Evolutionary conservation across 2,797 vertebrate species (phyloP).

Genomic region (Lacerta bilineata): DNA sequence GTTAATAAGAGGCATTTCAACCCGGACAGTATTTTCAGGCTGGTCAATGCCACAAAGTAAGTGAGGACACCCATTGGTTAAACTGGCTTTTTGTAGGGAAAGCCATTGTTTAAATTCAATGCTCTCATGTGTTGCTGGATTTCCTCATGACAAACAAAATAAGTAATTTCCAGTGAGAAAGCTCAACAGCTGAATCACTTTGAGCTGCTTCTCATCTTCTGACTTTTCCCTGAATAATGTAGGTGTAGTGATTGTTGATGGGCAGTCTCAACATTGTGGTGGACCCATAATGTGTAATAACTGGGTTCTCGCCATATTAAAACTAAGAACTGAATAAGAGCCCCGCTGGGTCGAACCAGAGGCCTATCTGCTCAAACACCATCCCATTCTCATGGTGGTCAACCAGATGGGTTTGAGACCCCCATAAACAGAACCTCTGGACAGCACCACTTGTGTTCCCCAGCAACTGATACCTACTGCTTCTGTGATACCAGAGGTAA

Average conservation of each 20-base stretch:
- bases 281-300: background rate
- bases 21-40: background rate
- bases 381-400: too few species aligned
- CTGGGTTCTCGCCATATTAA: background rate
- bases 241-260: background rate
- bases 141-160: background rate
- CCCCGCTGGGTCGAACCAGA: background rate
- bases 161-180: background rate
- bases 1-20: slow-evolving; percentile 42
- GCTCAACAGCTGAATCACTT: background rate
- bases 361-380: background rate
- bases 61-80: background rate
- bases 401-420: too few species aligned
- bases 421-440: too few species aligned
- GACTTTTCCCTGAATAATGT: background rate
- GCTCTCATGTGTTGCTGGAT: background rate
- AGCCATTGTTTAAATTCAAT: background rate
- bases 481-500: too few species aligned
- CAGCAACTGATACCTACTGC: too few species aligned
- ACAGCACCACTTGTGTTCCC: too few species aligned
- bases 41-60: slow-evolving; percentile 37
- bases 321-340: too few species aligned
- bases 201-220: background rate
- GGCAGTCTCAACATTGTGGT: background rate
- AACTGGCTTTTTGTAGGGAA: background rate